A percentile compares a stretch with the other conserved stretches of the same genome.
phyloP scores from a whole-genome alignment of 2,888 invertebrate genomes.

The Sinelater perroti region DNA sequence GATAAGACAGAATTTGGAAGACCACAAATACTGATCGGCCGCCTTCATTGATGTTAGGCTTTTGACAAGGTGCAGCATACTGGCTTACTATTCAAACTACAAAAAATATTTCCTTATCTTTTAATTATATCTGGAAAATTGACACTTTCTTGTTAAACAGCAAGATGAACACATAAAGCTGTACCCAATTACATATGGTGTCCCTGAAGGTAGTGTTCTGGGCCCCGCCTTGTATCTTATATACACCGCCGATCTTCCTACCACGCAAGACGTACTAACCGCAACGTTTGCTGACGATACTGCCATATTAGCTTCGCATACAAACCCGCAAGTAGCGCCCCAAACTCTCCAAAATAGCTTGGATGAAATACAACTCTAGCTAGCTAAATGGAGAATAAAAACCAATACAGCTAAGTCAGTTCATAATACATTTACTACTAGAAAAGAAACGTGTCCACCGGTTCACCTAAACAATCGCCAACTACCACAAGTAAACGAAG shows the following conservation, averaged over 20 bases:
- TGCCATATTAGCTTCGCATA: neutral
- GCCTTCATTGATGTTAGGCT: too few relatives aligned
- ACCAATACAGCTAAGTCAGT: neutral
- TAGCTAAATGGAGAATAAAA: neutral
- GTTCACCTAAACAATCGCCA: constrained; percentile 2
- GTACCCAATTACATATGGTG: constrained; percentile 4
- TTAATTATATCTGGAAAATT: too few relatives aligned
- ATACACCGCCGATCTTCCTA: constrained; percentile 2
- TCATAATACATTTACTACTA: constrained; percentile 9
- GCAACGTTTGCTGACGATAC: constrained; percentile 7
- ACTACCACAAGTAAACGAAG: too few relatives aligned
- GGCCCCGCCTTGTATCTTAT: constrained; percentile 1
- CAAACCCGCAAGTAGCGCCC: too few relatives aligned
- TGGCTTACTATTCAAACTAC: neutral
- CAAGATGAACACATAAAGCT: too few relatives aligned
- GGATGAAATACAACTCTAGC: neutral
- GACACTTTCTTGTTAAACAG: too few relatives aligned
- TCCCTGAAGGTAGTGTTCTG: neutral
- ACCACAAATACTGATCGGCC: too few relatives aligned
- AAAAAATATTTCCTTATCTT: too few relatives aligned
- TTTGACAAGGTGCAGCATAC: neutral
- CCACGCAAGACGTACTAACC: neutral
- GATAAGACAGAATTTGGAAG: too few relatives aligned
- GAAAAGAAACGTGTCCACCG: too few relatives aligned
- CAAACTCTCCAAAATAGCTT: neutral